A percentile compares a stretch with the other conserved stretches of the same genome.
Conservation (phyloP, 2,888 invertebrate genomes). For the Callimorpha dominula region DNA sequence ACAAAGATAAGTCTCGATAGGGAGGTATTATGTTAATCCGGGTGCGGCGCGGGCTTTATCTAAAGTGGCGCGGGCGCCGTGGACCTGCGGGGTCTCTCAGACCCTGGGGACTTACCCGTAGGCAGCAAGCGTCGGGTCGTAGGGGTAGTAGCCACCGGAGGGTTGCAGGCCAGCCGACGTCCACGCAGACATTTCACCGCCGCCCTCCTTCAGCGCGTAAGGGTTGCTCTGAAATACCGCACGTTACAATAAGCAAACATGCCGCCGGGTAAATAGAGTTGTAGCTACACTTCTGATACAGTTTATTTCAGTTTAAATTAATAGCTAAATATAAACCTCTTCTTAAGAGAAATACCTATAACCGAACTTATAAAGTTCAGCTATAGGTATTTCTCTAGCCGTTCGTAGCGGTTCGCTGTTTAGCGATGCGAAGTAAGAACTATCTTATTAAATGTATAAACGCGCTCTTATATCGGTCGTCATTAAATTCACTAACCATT, state of each 20-base stretch:
- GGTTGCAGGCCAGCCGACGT: constrained; percentile 96
- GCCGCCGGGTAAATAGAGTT: constrained; percentile 30
- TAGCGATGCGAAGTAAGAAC: not conserved
- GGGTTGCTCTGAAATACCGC: constrained; percentile 93
- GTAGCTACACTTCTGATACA: constrained; percentile 36
- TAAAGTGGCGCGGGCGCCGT: constrained; percentile 77
- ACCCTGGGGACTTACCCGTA: constrained; percentile 93
- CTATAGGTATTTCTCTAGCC: too few species aligned
- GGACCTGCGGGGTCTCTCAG: constrained; percentile 69
- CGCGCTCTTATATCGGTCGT: not conserved
- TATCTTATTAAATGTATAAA: not conserved
- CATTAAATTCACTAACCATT: constrained; percentile 48
- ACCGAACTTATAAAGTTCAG: not conserved
- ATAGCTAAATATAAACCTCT: not conserved
- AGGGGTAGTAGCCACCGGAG: constrained; percentile 96
- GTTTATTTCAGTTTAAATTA: constrained; percentile 38
- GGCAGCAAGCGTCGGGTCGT: constrained; percentile 96
- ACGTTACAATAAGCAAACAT: constrained; percentile 67
- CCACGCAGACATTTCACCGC: constrained; percentile 97
- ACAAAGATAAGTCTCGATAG: constrained; percentile 81
- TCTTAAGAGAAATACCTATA: not conserved
- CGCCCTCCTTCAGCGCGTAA: constrained; percentile 94
- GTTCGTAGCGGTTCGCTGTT: not conserved
- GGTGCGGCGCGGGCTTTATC: constrained; percentile 80
- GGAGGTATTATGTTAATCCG: constrained; percentile 82